Percentiles rank a stretch among this genome's conserved stretches.
Conservation (phyloP, 2,113 vertebrate species). For the Passer domesticus region DNA sequence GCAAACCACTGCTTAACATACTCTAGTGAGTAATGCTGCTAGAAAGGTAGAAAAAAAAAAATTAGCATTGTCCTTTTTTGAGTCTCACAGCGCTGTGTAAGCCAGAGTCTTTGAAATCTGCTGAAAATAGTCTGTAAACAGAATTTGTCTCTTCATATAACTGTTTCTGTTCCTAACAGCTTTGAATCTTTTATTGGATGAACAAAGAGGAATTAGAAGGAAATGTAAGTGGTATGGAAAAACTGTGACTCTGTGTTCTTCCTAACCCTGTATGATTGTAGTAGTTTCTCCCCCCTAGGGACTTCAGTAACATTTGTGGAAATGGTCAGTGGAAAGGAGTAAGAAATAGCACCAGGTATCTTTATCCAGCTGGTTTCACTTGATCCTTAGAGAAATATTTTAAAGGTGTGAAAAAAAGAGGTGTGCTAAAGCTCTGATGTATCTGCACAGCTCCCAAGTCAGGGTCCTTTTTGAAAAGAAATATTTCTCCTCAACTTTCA, state of each 20-base stretch:
- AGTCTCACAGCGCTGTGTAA: neutral
- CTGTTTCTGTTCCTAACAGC: neutral
- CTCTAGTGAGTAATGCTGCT: neutral
- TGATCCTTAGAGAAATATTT: neutral
- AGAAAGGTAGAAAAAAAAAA: neutral
- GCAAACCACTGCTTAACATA: neutral
- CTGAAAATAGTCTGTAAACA: neutral
- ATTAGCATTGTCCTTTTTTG: neutral
- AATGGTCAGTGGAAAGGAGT: neutral
- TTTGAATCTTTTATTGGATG: neutral
- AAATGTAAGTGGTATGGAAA: neutral
- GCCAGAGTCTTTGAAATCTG: neutral
- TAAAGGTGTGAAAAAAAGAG: neutral
- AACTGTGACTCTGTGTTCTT: neutral
- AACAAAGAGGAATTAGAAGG: neutral
- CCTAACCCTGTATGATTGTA: neutral
- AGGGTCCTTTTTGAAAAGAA: neutral
- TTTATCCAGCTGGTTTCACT: neutral
- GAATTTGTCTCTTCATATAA: neutral
- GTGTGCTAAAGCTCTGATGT: neutral
- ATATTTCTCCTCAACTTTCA: neutral
- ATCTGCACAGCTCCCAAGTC: neutral
- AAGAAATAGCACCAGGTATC: neutral
- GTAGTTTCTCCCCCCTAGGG: neutral
- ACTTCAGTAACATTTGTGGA: neutral